Base-by-base conservation (phyloP, 2,797 vertebrate species). In the Ptychadena robeensis region DNA sequence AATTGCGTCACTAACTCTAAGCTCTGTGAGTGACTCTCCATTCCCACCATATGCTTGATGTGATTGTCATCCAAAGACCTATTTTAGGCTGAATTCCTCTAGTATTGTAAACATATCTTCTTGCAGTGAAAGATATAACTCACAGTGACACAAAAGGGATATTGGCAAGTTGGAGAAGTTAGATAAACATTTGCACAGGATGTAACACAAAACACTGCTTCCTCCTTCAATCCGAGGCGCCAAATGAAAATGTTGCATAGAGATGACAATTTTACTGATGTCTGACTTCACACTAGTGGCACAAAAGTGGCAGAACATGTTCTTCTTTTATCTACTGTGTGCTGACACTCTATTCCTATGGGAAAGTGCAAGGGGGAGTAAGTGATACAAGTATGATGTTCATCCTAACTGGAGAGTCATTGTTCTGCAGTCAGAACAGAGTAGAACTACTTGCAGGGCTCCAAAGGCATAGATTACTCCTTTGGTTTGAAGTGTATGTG, bases 151-250 rank as follows among this genome's bases (percentile, higher is more conserved):
- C 27, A 79, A 48, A 75, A 63, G 25, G 64, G 18, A 70, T 74
- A 69, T 11, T 44, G 18, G 28, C 18, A 73, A 35, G 57, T 66
- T 48, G 27, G 31, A 71, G 34, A 81, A 12, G 25, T 30, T 37
- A 66, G 59, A 53, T 73, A 83, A 79, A 83, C 63, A 79, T 73
- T 83, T 73, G 18, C 34, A 61, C 75, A 83, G 76, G 74, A 83
- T 83, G 27, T 73, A 83, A 67, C 82, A 68, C 67, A 79, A 83
- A 79, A 32, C 75, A 65, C 27, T 14, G 40, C 30, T 83, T 83
- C 82, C 82, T 79, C 6, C 9, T 38, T 1, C 67, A 78, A 9
- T 82, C 38, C 53, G 25, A 71, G 67, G 63, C 27, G 57, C 37
- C 73, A 82, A 82, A 78, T 76, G 48, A 68, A 71, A 83, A 83